Evolutionary conservation across 2,888 invertebrate genomes (phyloP).

Genomic region (Netelia fuscicornis): DNA sequence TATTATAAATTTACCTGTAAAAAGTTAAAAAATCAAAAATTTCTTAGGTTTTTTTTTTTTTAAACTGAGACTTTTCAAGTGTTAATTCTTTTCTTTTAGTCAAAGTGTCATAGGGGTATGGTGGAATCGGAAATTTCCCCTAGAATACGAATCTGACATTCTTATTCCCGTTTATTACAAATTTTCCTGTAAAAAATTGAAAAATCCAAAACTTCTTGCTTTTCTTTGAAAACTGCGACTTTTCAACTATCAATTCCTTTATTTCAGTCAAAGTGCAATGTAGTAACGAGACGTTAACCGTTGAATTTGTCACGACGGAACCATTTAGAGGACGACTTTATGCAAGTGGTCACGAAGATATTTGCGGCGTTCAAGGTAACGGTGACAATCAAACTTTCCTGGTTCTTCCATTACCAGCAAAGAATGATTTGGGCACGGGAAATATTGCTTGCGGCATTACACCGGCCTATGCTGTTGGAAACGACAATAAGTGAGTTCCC

Average conservation of each 20-base stretch:
- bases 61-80: not conserved
- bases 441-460: constrained; percentile 80
- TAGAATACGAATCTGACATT: not conserved
- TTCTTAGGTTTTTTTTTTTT: constrained; percentile 29
- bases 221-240: too few relatives aligned
- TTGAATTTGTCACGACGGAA: constrained; percentile 86
- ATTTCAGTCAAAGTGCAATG: constrained; percentile 92
- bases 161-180: too few relatives aligned
- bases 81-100: constrained; percentile 86
- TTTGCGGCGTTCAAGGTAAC: constrained; percentile 88
- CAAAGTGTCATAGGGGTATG: constrained; percentile 70
- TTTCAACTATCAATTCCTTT: constrained; percentile 43
- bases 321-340: constrained; percentile 90
- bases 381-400: constrained; percentile 86
- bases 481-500: constrained; percentile 78
- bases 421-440: constrained; percentile 68
- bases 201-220: too few relatives aligned
- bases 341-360: constrained; percentile 91
- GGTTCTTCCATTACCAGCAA: constrained; percentile 86
- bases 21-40: too few relatives aligned
- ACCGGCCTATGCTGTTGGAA: constrained; percentile 80
- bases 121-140: not conserved
- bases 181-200: too few relatives aligned
- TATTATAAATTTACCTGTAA: too few relatives aligned
- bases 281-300: constrained; percentile 86